Evolutionary conservation across 2,888 invertebrate genomes (phyloP).

Genomic region (Drosophila sordidapex): DNA sequence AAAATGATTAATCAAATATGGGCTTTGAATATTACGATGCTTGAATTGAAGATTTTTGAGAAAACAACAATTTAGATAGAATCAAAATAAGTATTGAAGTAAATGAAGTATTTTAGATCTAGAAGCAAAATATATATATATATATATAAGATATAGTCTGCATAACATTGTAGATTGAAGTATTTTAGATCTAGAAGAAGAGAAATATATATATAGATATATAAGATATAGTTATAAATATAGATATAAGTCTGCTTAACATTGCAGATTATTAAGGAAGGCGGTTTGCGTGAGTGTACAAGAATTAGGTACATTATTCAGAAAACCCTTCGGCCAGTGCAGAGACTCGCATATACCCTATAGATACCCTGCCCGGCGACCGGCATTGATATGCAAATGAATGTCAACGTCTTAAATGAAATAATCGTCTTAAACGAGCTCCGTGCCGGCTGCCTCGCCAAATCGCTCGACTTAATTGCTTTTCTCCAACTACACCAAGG

Average conservation of each 20-base stretch:
- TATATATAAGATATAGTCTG: neutral
- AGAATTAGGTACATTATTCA: neutral
- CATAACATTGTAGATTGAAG: too few species aligned
- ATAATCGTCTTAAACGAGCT: constrained; percentile 80
- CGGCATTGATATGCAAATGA: constrained; percentile 78
- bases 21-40: neutral
- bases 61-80: too few species aligned
- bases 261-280: neutral
- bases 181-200: neutral
- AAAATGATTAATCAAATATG: neutral
- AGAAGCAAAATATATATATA: too few species aligned
- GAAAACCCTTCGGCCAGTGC: neutral
- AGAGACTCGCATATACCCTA: neutral
- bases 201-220: neutral
- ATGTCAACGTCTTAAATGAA: constrained; percentile 82
- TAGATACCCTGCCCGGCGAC: constrained; percentile 26
- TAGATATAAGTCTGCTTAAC: neutral
- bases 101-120: too few species aligned
- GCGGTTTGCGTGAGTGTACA: neutral
- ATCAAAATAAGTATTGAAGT: too few species aligned
- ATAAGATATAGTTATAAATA: neutral
- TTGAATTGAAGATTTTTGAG: too few species aligned
- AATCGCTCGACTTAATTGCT: constrained; percentile 73
- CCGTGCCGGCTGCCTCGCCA: constrained; percentile 37
- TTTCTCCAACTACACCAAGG: constrained; percentile 44